Conservation (phyloP, 2,888 invertebrate species). For the Conomelus anceps region DNA sequence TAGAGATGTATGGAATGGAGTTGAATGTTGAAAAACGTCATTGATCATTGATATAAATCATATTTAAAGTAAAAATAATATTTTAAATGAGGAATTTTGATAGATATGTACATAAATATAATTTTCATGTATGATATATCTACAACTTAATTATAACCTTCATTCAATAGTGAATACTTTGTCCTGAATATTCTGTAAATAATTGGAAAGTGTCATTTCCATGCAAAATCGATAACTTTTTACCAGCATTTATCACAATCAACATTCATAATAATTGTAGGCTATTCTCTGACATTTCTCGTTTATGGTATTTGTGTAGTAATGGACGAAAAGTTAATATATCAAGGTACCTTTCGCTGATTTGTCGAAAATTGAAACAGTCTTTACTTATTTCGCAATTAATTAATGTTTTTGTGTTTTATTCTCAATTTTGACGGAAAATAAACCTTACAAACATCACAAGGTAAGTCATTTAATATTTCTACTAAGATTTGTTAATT, state of each 20-base stretch:
- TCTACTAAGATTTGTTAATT: background rate
- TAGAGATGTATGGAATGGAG: too few relatives aligned
- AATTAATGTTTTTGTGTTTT: conserved; percentile 2
- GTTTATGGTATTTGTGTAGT: background rate
- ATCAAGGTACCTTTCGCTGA: conserved; percentile 28
- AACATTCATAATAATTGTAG: background rate
- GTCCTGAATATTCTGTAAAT: background rate
- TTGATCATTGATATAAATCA: background rate
- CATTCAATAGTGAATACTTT: background rate
- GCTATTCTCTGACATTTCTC: background rate
- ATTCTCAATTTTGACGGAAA: background rate
- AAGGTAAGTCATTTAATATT: background rate
- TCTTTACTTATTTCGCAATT: conserved; percentile 21
- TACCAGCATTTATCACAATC: background rate
- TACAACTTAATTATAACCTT: background rate
- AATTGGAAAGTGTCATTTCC: background rate
- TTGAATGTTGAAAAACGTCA: background rate
- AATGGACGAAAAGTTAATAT: background rate
- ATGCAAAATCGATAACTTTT: background rate
- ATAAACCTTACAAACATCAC: background rate
- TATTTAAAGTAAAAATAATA: background rate
- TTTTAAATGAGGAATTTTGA: background rate
- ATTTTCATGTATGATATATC: background rate
- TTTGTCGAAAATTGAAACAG: conserved; percentile 28
- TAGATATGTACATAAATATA: background rate